Base-by-base conservation (phyloP, 2,888 invertebrate genomes). In the Stenoptilia bipunctidactyla region DNA sequence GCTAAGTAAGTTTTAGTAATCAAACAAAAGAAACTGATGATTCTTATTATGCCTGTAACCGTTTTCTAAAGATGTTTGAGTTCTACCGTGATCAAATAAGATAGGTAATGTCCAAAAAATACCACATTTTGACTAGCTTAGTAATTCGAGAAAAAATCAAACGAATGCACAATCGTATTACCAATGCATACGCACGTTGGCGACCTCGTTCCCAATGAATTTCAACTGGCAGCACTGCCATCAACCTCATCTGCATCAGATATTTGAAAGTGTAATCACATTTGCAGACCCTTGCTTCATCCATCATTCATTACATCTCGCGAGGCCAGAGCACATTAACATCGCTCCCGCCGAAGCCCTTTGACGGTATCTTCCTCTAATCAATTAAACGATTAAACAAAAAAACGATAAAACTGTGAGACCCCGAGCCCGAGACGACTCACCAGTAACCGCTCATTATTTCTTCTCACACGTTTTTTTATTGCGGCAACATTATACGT, bases 371-470 rank as follows among this genome's bases (percentile, higher is more conserved):
- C 62, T 60, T 56, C 58, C 58, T 62, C 67, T 69, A 79, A 79
- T 82, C 77, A 82, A 80, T 82, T 80, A 80, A 61, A 61, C 65
- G 66, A 64, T 64, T 61, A 63, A 61, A 50, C 64, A 65, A 66
- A 76, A 66, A 79, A 60, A n/a, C n/a, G 61, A 74, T 33, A 9
- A 69, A 75, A 66, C 67, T 58, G 59, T 58, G 66, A 30, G n/a
- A 53, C 49, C 58, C 57, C 60, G 65, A 52, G 55, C 58, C 71
- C 30, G n/a, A 30, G 13, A 62, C 66, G 61, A 55, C 72, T 73
- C 77, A 69, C 80, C 80, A 79, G 74, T 79, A 82, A 82, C 82
- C 80, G 76, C 77, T 83, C 80, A 82, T 83, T 83, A 83, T 82
- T 77, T 76, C 80, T 73, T 79, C 80, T 80, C 77, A 75, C 83